Conservation (phyloP, 2,888 invertebrate species). For the Noctua comes region DNA sequence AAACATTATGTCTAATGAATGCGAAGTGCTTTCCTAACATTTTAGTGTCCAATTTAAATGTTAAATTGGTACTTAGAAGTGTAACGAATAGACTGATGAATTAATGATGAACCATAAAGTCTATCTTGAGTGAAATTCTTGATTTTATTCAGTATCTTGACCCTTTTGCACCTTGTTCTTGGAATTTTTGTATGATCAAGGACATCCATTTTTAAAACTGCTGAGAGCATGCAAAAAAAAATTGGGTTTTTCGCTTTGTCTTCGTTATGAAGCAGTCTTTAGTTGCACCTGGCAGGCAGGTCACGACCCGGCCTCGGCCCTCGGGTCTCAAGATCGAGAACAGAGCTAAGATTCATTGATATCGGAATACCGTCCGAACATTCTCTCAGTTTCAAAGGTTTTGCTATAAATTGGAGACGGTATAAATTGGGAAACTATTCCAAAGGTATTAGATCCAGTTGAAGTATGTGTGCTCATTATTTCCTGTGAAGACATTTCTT, state of each 20-base stretch:
- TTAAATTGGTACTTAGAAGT: constrained; percentile 51
- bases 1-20: constrained; percentile 54
- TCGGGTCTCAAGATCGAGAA: constrained; percentile 70
- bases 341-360: constrained; percentile 75
- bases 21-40: constrained; percentile 51
- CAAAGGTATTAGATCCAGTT: constrained; percentile 49
- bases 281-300: constrained; percentile 76
- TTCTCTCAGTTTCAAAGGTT: constrained; percentile 69
- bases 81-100: constrained; percentile 45
- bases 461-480: constrained; percentile 54
- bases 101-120: constrained; percentile 47
- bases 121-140: constrained; percentile 33
- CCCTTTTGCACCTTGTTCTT: background rate
- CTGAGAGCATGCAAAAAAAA: constrained; percentile 19
- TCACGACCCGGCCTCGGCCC: constrained; percentile 75
- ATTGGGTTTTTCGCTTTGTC: constrained; percentile 22
- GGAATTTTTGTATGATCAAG: background rate
- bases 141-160: constrained; percentile 27
- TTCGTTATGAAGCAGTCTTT: constrained; percentile 61
- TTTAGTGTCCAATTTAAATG: constrained; percentile 57
- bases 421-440: constrained; percentile 65
- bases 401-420: constrained; percentile 64
- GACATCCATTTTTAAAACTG: constrained; percentile 23
- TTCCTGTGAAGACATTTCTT: constrained; percentile 26
- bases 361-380: constrained; percentile 71